phyloP scores from a whole-genome alignment of 2,888 invertebrate species.

The Palloptera scutellata region DNA sequence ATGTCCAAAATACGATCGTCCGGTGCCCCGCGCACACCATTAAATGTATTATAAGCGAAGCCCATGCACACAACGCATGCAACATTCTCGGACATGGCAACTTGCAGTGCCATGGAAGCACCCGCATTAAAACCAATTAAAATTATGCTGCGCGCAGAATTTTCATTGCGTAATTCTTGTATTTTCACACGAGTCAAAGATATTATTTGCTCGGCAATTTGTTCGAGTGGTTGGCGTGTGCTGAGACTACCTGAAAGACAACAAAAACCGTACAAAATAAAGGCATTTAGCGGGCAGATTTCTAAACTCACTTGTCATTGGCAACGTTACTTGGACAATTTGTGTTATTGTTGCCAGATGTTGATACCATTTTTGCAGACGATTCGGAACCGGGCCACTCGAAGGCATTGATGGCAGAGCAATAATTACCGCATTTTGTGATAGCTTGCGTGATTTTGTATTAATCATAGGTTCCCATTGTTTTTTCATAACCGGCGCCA shows the following conservation, averaged over 20 bases:
- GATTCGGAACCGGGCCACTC: slow-evolving; percentile 64
- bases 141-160: slow-evolving; percentile 75
- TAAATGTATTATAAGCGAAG: slow-evolving; percentile 77
- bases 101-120: slow-evolving; percentile 78
- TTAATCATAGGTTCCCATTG: slow-evolving; percentile 79
- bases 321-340: slow-evolving; percentile 67
- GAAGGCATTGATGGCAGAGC: slow-evolving; percentile 69
- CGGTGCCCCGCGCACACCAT: slow-evolving; percentile 77
- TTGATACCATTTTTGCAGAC: slow-evolving; percentile 76
- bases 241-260: slow-evolving; percentile 49
- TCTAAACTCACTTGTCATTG: slow-evolving; percentile 51
- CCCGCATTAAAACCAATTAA: slow-evolving; percentile 82
- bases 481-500: slow-evolving; percentile 68
- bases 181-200: slow-evolving; percentile 75
- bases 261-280: not conserved
- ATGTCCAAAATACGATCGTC: slow-evolving; percentile 79
- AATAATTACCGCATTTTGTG: slow-evolving; percentile 74
- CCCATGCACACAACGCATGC: slow-evolving; percentile 80
- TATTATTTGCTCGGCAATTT: slow-evolving; percentile 72
- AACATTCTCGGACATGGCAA: slow-evolving; percentile 76
- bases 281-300: not conserved
- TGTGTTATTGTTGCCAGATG: slow-evolving; percentile 74
- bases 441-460: slow-evolving; percentile 73
- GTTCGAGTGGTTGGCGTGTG: slow-evolving; percentile 58
- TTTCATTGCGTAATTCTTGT: slow-evolving; percentile 73